Evolutionary conservation across 2,113 vertebrate species (phyloP), one percentile per base, ranked within the genome.

Genomic region (Cheilinus undulatus): DNA sequence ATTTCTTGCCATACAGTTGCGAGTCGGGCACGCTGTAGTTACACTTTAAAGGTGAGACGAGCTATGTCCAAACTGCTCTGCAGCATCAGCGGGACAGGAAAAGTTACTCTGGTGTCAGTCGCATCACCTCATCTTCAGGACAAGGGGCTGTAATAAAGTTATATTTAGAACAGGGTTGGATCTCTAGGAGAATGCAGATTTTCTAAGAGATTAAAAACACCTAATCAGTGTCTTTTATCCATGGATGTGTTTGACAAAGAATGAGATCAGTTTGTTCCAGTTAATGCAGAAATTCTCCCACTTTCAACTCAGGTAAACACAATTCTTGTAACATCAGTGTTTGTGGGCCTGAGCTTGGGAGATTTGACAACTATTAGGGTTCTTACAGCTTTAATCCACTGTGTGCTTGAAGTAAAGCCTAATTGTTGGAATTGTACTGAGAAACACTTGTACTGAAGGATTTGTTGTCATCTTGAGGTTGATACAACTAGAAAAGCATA

Each of bases 41-140:
- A 13, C 52, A 84, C 76, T 46, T 78, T 65, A 63, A 69, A 79
- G 63, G 76, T 49, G 75, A 74, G 50, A 54, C 1, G 23, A 67
- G 80, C 27, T 30, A 28, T 38, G 83, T 80, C 45, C 48, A 30
- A 64, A 67, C 42, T 52, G 70, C 69, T 48, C 51, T 53, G 51
- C 58, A 57, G 69, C 69, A 26, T 51, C 28, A 69, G 12, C 40
- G 43, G 51, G 56, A 48, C 32, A 27, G 28, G 43, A 73, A 23
- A 49, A 32, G 11, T 15, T 40, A 38, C 56, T 63, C 63, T 34
- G 3, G 27, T 2, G 5, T 63, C 38, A 34, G 64, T 20, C 45
- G 13, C 52, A 42, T 9, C 69, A 30, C 42, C 58, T 50, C 40
- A 5, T 43, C 62, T 54, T 27, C 11, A 60, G n/a, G 17, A 42